Evolutionary conservation across 2,888 invertebrate species (phyloP), one percentile per base, ranked within the genome.

Genomic region (Deilephila porcellus): DNA sequence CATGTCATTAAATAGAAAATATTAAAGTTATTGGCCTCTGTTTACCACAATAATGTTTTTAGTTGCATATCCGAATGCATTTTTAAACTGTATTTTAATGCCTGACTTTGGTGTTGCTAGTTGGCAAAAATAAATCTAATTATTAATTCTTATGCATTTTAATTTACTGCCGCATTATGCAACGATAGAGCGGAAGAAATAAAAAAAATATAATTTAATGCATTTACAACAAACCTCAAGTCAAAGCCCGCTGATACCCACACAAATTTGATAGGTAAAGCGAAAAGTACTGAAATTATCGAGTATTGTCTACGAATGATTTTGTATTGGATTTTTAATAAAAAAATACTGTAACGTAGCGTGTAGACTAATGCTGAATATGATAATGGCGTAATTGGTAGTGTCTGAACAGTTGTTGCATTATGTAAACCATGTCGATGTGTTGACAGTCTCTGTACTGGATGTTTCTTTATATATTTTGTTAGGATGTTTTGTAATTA

Each of bases 281-380:
- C 67, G 52, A 67, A 67, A 67, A 25, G 67, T 67, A 67, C 67
- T 67, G 67, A 67, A 67, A 52, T 67, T 52, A 67, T 67, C 25
- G 67, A 67, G 67, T 67, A 52, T 67, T 67, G 67, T 67, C 67
- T 64, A 67, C 67, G 45, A 67, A 67, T 67, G 67, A 67, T 67
- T 67, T 67, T 67, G 67, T 67, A 67, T 67, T 45, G 45, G 17
- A 67, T 67, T 67, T 67, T 45, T 67, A 52, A 67, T 67, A 45
- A 45, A 45, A 67, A 67, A 67, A 37, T 7, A 25, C 45, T 64
- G 64, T 64, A 64, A 64, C 45, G 14, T 52, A 67, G 17, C 25
- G 25, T 52, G 45, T 67, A 63, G 63, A 64, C 64, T 64, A 64
- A 52, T 67, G 52, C 67, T 45, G n/a, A 67, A 52, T 52, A 17